Base-by-base conservation (phyloP, 2,888 invertebrate species). In the Apodemia zela region DNA sequence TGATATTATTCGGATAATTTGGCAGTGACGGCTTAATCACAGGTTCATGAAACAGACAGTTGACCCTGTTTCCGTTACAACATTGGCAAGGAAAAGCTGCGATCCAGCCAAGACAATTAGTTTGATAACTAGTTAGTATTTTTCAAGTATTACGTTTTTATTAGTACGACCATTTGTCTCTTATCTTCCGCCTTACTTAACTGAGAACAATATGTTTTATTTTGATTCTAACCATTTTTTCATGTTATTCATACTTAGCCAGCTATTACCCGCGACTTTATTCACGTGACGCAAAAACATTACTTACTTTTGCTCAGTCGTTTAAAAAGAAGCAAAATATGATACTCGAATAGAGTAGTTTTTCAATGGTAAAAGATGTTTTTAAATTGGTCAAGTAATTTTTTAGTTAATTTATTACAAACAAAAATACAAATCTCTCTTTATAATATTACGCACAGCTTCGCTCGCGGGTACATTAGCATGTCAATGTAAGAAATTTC, bases 1-100 rank as follows among this genome's bases (percentile, higher is more conserved):
- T 62, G 45, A 62, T 62, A 58, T 76, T 77, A 78, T 67, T 70
- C 69, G 72, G 75, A 76, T 77, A 75, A 77, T 78, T 78, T 76
- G 72, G 71, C 73, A 69, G 67, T 74, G 74, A 79, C 73, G 73
- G 71, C 73, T 75, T 75, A 76, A 78, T 78, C 78, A 73, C 72
- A 68, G 73, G 72, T 71, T 72, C 71, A 72, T 73, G 68, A 71
- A 69, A 71, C 69, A 72, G 73, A 71, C 72, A 69, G 71, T 69
- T 72, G 72, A 75, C 73, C 73, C 69, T 71, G 70, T 73, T 73
- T 70, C 65, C 68, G 61, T 59, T 66, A 68, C 71, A 74, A 71
- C 72, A 71, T 73, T 75, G 70, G 71, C 69, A 69, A 67, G 72
- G 69, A 71, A 67, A 67, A 64, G 66, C 64, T 69, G 65, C 65